Conservation (phyloP, 2,113 vertebrate species). For the Salvelinus namaycush region DNA sequence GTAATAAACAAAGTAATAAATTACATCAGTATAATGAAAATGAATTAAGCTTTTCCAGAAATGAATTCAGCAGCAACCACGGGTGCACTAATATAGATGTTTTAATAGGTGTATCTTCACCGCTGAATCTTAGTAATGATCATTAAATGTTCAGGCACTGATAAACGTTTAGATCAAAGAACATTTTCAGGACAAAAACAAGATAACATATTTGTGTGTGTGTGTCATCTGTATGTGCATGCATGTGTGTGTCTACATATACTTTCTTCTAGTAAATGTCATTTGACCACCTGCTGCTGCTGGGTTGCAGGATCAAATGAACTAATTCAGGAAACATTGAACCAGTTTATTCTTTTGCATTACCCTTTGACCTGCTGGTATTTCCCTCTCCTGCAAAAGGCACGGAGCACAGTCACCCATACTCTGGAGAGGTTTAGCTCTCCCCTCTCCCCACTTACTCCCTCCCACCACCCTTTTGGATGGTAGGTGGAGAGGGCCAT, state of each 20-base stretch:
- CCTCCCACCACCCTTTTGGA: neutral
- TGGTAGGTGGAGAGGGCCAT: neutral
- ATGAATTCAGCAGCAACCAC: slow-evolving; percentile 50
- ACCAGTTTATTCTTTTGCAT: slow-evolving; percentile 26
- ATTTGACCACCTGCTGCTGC: slow-evolving; percentile 37
- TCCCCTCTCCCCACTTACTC: neutral
- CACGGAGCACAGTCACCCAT: neutral
- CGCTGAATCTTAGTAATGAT: slow-evolving; percentile 61
- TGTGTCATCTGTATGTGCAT: neutral
- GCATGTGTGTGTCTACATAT: slow-evolving; percentile 7
- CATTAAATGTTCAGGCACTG: slow-evolving; percentile 61
- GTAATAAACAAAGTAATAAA: slow-evolving; percentile 51
- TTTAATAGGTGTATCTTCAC: slow-evolving; percentile 70
- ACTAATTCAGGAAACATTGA: slow-evolving; percentile 34
- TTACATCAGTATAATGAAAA: slow-evolving; percentile 66
- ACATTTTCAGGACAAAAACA: neutral
- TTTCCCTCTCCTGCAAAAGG: slow-evolving; percentile 17
- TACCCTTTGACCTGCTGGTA: slow-evolving; percentile 45
- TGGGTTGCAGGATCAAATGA: slow-evolving; percentile 40
- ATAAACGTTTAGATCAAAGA: slow-evolving; percentile 64
- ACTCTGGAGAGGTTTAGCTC: neutral
- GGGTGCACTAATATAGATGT: slow-evolving; percentile 58
- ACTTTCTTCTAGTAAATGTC: slow-evolving; percentile 27
- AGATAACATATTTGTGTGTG: neutral
- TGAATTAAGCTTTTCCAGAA: slow-evolving; percentile 68